Evolutionary conservation across 2,113 vertebrate genomes (phyloP).

Genomic region (Upupa epops): DNA sequence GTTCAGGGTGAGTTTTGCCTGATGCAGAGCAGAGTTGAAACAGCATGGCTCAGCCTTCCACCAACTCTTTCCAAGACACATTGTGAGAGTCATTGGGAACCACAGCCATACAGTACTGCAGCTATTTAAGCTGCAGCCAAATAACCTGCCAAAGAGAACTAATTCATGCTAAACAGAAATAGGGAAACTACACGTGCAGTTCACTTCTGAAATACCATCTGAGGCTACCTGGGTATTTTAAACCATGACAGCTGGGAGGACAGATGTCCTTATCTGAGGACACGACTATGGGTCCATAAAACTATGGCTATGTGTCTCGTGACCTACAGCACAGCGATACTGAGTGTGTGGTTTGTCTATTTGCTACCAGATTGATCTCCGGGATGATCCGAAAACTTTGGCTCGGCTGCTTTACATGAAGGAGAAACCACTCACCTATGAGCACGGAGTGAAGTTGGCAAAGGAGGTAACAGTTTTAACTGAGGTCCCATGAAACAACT

Average conservation of each 20-base stretch:
- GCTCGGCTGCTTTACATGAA: constrained; percentile 88
- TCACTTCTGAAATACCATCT: background rate
- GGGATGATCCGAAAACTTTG: constrained; percentile 89
- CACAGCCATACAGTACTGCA: background rate
- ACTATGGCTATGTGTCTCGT: background rate
- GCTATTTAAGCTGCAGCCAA: background rate
- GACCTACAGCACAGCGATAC: background rate
- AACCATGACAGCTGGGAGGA: background rate
- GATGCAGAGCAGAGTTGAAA: background rate
- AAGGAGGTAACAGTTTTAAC: constrained; percentile 77
- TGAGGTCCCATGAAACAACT: rapidly evolving
- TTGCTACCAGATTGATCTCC: constrained; percentile 83
- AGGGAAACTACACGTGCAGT: background rate
- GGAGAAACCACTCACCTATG: constrained; percentile 87
- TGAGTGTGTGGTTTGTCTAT: background rate
- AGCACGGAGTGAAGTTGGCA: constrained; percentile 87
- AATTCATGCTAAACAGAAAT: background rate
- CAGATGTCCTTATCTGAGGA: background rate
- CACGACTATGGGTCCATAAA: background rate
- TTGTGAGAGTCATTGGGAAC: background rate
- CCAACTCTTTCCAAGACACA: background rate
- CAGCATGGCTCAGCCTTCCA: background rate
- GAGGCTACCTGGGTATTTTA: background rate
- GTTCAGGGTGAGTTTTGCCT: background rate
- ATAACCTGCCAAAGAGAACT: background rate